These are phyloP conservation scores for Sebastes cheni DNA, from an alignment of 2,797 vertebrate species.

Conservation along the genomic window DNA sequence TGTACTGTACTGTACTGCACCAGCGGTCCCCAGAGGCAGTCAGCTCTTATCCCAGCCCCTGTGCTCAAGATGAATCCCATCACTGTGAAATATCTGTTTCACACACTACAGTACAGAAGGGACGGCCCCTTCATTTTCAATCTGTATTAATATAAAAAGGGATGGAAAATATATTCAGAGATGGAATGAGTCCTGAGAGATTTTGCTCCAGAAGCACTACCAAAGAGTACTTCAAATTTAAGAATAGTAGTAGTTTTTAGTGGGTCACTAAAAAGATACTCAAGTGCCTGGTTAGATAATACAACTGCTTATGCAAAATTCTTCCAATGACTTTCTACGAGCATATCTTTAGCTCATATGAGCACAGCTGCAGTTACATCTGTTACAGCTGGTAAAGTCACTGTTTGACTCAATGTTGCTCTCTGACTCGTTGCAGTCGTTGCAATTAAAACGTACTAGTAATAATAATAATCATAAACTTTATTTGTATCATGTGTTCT, in stretches of 20 bases:
- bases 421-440: too few species aligned
- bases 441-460: too few species aligned
- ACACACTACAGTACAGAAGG: slow-evolving; percentile 2
- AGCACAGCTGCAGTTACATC: too few species aligned
- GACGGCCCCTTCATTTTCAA: slow-evolving; percentile 1
- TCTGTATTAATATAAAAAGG: slow-evolving; percentile 16
- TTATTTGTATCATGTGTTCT: too few species aligned
- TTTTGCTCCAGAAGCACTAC: neutral
- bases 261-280: neutral
- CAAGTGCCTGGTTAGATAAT: neutral
- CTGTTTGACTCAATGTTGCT: too few species aligned
- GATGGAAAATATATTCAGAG: neutral
- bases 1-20: slow-evolving; percentile 1
- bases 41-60: slow-evolving; percentile 29
- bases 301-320: too few species aligned
- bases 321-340: too few species aligned
- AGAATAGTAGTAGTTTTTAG: neutral
- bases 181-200: slow-evolving; percentile 6
- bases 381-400: too few species aligned
- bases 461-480: too few species aligned
- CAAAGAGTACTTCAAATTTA: neutral
- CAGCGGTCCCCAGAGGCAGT: slow-evolving; percentile 12
- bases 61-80: slow-evolving; percentile 45
- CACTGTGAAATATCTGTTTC: slow-evolving; percentile 24
- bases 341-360: too few species aligned